Conservation (phyloP, 2,797 vertebrate species). For the Crax fasciolata region DNA sequence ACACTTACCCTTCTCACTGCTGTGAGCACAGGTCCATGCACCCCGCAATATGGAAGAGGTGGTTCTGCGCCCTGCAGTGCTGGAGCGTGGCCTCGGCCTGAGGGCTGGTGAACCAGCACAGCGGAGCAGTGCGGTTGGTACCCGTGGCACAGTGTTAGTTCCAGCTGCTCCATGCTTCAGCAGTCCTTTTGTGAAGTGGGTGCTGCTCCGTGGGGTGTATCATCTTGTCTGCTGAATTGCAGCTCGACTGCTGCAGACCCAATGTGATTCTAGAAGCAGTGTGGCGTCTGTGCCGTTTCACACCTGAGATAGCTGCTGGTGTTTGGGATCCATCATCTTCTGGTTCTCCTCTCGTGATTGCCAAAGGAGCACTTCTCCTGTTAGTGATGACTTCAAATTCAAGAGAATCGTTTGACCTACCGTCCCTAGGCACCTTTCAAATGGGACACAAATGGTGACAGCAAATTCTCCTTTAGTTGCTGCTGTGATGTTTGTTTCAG, state of each 20-base stretch:
- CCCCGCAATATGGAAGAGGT: neutral
- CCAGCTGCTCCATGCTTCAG: neutral
- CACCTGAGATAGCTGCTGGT: neutral
- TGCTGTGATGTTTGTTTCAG: neutral
- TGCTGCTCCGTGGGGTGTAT: neutral
- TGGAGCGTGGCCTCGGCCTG: neutral
- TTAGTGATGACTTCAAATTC: neutral
- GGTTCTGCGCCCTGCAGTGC: neutral
- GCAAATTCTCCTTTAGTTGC: neutral
- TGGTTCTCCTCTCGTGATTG: neutral
- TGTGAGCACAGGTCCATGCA: neutral
- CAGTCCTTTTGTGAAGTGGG: neutral
- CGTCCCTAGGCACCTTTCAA: rapidly evolving
- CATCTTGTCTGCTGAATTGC: neutral
- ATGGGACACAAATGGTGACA: rapidly evolving
- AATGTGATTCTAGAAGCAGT: neutral
- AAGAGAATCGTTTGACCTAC: neutral
- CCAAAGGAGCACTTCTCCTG: neutral
- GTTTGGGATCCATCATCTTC: neutral
- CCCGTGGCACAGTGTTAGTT: neutral
- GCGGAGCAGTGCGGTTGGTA: neutral
- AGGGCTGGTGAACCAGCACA: neutral
- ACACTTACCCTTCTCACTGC: neutral
- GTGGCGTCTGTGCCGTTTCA: neutral
- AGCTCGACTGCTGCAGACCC: neutral